These are phyloP conservation scores for Semibalanus balanoides DNA, from an alignment of 1,140 invertebrate species.

Conservation along the genomic window DNA sequence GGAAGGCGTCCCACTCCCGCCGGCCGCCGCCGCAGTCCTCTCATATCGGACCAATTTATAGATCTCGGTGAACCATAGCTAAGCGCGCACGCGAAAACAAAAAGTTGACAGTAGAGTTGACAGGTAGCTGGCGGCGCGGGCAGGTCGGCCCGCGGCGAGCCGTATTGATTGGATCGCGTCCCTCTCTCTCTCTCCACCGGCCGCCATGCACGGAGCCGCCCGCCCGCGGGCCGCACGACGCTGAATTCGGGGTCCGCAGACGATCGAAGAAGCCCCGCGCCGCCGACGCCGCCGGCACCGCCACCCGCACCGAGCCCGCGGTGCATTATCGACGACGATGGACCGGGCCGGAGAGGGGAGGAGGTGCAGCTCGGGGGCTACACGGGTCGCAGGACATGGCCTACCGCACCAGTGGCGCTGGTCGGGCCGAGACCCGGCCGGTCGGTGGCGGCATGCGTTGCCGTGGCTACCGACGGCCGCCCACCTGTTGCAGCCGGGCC, in stretches of 20 bases:
- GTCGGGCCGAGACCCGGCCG: too few relatives aligned
- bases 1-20: too few relatives aligned
- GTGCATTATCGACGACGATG: too few relatives aligned
- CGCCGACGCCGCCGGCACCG: too few relatives aligned
- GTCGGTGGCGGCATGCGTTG: not conserved
- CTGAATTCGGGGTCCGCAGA: not conserved
- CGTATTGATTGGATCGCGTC: not conserved
- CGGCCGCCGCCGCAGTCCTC: not conserved
- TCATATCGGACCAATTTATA: slow-evolving; percentile 8
- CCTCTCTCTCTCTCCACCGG: not conserved
- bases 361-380: too few relatives aligned
- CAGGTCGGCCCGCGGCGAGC: too few relatives aligned
- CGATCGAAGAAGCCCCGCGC: not conserved
- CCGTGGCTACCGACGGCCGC: not conserved
- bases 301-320: too few relatives aligned
- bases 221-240: too few relatives aligned
- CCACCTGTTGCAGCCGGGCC: not conserved
- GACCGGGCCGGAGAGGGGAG: too few relatives aligned
- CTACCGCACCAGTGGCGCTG: not conserved
- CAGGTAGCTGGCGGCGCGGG: not conserved
- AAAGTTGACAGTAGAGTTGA: slow-evolving; percentile 5
- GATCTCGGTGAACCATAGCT: not conserved
- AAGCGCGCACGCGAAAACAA: slow-evolving; percentile 5
- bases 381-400: too few relatives aligned
- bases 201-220: not conserved